Percentiles rank a stretch among this genome's conserved stretches.
Evolutionary conservation across 1,140 invertebrate species (phyloP).

Genomic region (Apis dorsata): DNA sequence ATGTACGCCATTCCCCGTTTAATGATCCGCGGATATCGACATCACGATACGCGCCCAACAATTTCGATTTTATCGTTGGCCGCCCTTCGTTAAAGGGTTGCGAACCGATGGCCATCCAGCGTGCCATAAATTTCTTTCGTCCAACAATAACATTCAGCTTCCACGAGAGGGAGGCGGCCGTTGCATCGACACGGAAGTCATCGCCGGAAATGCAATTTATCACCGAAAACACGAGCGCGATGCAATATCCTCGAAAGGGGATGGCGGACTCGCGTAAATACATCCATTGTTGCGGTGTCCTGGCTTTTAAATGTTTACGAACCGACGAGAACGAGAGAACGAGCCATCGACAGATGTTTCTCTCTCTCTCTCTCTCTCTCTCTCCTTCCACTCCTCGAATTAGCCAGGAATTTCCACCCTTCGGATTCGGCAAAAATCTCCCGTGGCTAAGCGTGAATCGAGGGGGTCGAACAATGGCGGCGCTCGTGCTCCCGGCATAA

Average conservation of each 20-base stretch:
- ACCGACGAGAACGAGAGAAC: conserved; percentile 38
- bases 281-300: conserved; percentile 44
- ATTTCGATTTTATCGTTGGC: background rate
- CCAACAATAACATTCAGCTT: conserved; percentile 1
- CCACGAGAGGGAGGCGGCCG: background rate
- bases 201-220: conserved; percentile 49
- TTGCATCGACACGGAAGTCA: conserved; percentile 23
- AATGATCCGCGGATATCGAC: background rate
- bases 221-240: conserved; percentile 14
- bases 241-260: conserved; percentile 16
- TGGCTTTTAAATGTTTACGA: conserved; percentile 64
- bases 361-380: conserved; percentile 18
- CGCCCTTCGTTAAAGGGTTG: background rate
- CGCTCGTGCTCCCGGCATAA: background rate
- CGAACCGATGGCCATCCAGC: background rate
- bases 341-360: conserved; percentile 71
- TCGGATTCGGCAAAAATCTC: conserved; percentile 28
- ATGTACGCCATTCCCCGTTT: background rate
- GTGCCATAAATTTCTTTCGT: conserved; percentile 21
- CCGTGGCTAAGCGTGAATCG: background rate
- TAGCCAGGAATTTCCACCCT: conserved; percentile 26
- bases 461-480: conserved; percentile 11
- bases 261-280: conserved; percentile 40
- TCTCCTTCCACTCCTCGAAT: conserved; percentile 50
- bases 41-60: background rate